phyloP scores from a whole-genome alignment of 2,113 vertebrate genomes.

The Megatriorchis doriae region DNA sequence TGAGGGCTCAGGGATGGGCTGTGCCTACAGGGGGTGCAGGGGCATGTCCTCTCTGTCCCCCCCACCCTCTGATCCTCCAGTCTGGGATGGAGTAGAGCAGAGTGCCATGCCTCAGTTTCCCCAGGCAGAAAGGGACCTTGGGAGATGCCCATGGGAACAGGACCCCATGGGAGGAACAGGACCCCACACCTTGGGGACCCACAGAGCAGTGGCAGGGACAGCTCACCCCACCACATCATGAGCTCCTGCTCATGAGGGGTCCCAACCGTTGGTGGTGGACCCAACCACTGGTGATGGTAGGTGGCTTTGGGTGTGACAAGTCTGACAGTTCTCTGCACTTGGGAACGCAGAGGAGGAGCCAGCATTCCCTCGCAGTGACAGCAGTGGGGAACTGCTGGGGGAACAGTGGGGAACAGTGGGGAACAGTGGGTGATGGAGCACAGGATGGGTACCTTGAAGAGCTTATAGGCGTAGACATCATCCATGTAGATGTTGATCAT shows the following conservation, averaged over 20 bases:
- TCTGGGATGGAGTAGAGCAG: neutral
- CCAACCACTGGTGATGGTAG: too few species aligned
- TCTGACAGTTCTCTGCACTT: neutral
- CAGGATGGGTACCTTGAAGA: constrained; percentile 84
- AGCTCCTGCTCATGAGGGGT: neutral
- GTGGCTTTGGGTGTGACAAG: neutral
- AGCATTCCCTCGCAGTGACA: accelerated
- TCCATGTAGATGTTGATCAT: constrained; percentile 96
- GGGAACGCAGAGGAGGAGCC: neutral
- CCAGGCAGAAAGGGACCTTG: neutral
- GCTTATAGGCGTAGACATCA: constrained; percentile 82
- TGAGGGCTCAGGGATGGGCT: neutral
- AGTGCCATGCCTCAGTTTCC: neutral
- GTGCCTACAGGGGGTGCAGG: accelerated
- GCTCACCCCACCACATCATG: neutral
- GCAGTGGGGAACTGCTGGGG: accelerated
- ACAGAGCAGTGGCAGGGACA: accelerated
- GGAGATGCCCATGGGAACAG: neutral
- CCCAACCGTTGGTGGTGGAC: neutral
- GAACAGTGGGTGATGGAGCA: accelerated
- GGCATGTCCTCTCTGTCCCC: neutral
- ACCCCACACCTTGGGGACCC: neutral
- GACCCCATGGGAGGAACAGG: neutral
- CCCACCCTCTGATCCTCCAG: neutral
- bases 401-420: accelerated